Percentiles rank a stretch among this genome's conserved stretches.
Evolutionary conservation across 2,113 vertebrate genomes (phyloP).

Genomic region (Onychostruthus taczanowskii): DNA sequence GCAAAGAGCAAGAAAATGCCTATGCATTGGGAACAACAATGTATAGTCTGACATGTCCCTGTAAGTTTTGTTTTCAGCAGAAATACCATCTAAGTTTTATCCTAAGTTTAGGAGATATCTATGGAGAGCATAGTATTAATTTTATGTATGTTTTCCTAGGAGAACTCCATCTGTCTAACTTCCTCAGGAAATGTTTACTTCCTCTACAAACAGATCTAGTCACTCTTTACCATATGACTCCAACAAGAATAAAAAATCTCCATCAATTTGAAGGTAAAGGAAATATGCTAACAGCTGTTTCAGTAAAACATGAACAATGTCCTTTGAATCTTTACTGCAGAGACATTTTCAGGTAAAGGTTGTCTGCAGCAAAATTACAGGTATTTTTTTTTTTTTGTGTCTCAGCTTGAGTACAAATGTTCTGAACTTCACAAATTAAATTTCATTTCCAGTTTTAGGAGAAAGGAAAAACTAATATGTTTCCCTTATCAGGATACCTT

Average conservation of each 20-base stretch:
- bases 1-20: not conserved
- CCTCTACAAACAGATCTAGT: conserved; percentile 26
- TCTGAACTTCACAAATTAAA: not conserved
- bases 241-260: not conserved
- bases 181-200: conserved; percentile 64
- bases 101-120: not conserved
- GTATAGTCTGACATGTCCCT: not conserved
- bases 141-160: not conserved
- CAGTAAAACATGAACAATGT: not conserved
- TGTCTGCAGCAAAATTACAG: not conserved
- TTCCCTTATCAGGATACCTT: not conserved
- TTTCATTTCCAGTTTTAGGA: not conserved
- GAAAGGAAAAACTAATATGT: not conserved
- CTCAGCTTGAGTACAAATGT: not conserved
- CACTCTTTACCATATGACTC: not conserved
- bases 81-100: not conserved
- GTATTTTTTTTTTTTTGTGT: not conserved
- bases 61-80: not conserved
- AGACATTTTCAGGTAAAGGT: not conserved
- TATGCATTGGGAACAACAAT: not conserved
- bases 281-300: not conserved
- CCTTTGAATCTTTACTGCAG: not conserved
- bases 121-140: not conserved
- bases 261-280: not conserved
- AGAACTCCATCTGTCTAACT: conserved; percentile 19